Conservation (phyloP, 2,888 invertebrate genomes). For the Harpalus rubripes region DNA sequence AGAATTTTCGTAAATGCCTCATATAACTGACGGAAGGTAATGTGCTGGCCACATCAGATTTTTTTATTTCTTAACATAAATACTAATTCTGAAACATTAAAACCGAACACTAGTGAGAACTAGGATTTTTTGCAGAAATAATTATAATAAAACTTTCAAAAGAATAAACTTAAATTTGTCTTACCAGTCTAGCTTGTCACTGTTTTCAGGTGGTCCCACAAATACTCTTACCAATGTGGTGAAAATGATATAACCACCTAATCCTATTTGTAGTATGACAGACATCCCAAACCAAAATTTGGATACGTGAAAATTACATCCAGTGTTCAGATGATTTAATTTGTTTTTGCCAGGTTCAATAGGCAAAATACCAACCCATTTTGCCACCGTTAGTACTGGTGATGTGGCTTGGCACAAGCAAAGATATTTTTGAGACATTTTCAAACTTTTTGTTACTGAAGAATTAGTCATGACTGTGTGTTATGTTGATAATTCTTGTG, state of each 20-base stretch:
- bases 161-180: background rate
- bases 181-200: conserved; percentile 46
- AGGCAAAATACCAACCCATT: conserved; percentile 54
- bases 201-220: background rate
- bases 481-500: too few species aligned
- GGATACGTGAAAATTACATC: conserved; percentile 44
- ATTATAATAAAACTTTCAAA: too few species aligned
- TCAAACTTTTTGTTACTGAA: conserved; percentile 1
- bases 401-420: conserved; percentile 47
- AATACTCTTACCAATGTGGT: conserved; percentile 23
- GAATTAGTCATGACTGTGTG: background rate
- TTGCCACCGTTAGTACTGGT: conserved; percentile 8
- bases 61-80: too few species aligned
- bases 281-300: conserved; percentile 47
- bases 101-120: too few species aligned
- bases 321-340: conserved; percentile 44
- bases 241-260: conserved; percentile 17
- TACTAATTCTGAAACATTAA: too few species aligned
- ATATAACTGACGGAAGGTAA: too few species aligned
- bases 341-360: background rate
- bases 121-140: too few species aligned
- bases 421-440: conserved; percentile 45
- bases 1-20: too few species aligned
- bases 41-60: too few species aligned
- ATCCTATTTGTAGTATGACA: conserved; percentile 30